Percentiles rank a stretch among this genome's conserved stretches.
These are phyloP conservation scores for Zaprionus ornatus DNA, from an alignment of 1,140 invertebrate genomes.

Conservation along the genomic window DNA sequence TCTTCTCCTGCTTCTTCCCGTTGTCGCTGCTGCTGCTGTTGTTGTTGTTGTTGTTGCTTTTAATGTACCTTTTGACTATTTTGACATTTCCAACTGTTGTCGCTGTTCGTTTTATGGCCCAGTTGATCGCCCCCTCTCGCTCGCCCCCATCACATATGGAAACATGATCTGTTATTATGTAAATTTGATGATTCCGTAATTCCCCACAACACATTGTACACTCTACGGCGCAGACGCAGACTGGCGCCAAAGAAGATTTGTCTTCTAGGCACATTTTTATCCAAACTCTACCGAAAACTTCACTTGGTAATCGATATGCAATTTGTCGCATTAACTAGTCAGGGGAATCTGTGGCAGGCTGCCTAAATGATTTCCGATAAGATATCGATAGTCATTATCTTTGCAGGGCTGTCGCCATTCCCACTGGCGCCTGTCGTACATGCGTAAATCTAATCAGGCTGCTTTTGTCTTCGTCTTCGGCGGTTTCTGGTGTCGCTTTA, in stretches of 20 bases:
- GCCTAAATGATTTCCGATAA: not conserved
- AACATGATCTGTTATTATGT: slow-evolving; percentile 81
- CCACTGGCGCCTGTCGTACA: slow-evolving; percentile 25
- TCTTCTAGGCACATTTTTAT: slow-evolving; percentile 14
- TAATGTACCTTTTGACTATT: slow-evolving; percentile 59
- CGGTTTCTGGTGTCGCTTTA: slow-evolving; percentile 1
- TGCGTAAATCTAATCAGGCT: slow-evolving; percentile 31
- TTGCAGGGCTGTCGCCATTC: not conserved
- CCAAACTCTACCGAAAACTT: slow-evolving; percentile 10
- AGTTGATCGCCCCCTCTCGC: slow-evolving; percentile 6
- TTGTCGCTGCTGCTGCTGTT: slow-evolving; percentile 22
- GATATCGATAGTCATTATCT: not conserved
- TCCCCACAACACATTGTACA: slow-evolving; percentile 55
- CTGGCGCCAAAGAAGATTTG: slow-evolving; percentile 62
- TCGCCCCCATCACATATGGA: slow-evolving; percentile 30
- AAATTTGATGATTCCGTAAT: slow-evolving; percentile 80
- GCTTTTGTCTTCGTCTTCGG: slow-evolving; percentile 4
- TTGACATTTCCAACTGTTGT: slow-evolving; percentile 68
- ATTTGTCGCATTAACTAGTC: slow-evolving; percentile 16
- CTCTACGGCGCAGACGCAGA: slow-evolving; percentile 42
- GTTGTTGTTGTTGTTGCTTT: slow-evolving; percentile 41
- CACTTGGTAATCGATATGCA: slow-evolving; percentile 37
- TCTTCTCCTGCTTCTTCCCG: slow-evolving; percentile 15
- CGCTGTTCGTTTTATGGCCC: slow-evolving; percentile 41
- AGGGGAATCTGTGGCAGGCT: not conserved